phyloP scores from a whole-genome alignment of 2,113 vertebrate species.

The Tachuris rubrigastra region DNA sequence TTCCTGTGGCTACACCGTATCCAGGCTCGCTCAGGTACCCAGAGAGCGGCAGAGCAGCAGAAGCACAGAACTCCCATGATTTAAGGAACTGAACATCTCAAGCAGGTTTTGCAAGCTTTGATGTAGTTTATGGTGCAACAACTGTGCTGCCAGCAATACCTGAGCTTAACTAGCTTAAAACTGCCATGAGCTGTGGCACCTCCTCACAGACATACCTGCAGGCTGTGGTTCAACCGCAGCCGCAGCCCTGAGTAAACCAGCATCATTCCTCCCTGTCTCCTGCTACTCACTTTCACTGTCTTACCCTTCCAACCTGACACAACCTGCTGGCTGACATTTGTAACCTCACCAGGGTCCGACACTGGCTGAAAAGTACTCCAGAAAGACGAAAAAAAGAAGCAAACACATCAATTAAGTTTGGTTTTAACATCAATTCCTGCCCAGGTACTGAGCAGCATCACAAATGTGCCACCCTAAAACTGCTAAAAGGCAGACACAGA shows the following conservation, averaged over 20 bases:
- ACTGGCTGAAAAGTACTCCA: background rate
- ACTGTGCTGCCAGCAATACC: background rate
- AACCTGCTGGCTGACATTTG: background rate
- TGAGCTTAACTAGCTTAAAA: background rate
- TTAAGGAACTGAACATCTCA: background rate
- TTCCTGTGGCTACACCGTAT: background rate
- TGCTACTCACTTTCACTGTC: background rate
- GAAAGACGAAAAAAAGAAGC: background rate
- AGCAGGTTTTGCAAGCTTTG: constrained; percentile 13
- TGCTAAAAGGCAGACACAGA: background rate
- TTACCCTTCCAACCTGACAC: fast-evolving
- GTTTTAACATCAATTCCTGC: background rate
- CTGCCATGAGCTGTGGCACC: background rate
- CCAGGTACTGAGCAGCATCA: background rate
- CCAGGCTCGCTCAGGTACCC: background rate
- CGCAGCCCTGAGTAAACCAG: background rate
- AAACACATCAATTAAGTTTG: background rate
- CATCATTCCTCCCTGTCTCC: background rate
- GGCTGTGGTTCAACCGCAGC: background rate
- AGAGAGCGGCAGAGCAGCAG: background rate
- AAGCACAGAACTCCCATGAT: background rate
- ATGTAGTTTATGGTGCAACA: background rate
- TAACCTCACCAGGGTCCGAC: background rate
- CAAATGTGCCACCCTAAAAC: background rate
- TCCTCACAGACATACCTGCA: background rate